Base-by-base conservation (phyloP, 2,113 vertebrate species). In the Alectura lathami region DNA sequence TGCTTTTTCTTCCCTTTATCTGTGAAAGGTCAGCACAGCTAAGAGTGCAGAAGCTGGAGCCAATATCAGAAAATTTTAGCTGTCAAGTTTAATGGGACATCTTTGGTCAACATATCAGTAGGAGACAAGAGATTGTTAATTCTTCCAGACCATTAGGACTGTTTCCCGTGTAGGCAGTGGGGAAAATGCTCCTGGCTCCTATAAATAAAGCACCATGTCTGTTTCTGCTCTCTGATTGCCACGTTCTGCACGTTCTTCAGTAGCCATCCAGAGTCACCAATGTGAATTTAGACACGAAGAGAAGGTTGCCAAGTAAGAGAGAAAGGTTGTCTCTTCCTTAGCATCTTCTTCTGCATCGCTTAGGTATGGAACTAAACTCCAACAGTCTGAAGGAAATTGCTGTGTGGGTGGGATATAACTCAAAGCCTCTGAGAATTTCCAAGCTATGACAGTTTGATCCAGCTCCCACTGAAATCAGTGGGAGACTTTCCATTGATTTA, bases 401-500 rank as follows among this genome's bases (percentile, higher is more conserved):
- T 83, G 63, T 1, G 1, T 88, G 88, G 76, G 68, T 88, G 73
- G 48, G 48, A 72, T 84, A 24, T n/a, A 88, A 81, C 43, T 78
- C 43, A 82, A 83, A 93, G 32, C 43, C 64, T 72, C 47, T 78
- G 43, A 24, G 74, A 67, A 21, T 75, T 89, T 78, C 60, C 94
- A 45, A 75, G 30, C 34, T 78, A 15, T 34, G 48, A 88, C 50
- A 27, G 23, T 60, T 51, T 86, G 66, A 89, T 86, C 47, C 88
- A 83, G 70, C 40, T 89, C 48, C 54, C 50, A 59, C 18, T 90
- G 54, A 77, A 89, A 62, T 54, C 75, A 74, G 66, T 27, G 60
- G 12, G 23, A 93, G 57, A 84, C 21, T 93, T 95, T 76, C 47
- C 77, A 11, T 48, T 73, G 73, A 17, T 95, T 95, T 86, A 54